phyloP scores from a whole-genome alignment of 2,888 invertebrate genomes.

The Nudaria mundana region DNA sequence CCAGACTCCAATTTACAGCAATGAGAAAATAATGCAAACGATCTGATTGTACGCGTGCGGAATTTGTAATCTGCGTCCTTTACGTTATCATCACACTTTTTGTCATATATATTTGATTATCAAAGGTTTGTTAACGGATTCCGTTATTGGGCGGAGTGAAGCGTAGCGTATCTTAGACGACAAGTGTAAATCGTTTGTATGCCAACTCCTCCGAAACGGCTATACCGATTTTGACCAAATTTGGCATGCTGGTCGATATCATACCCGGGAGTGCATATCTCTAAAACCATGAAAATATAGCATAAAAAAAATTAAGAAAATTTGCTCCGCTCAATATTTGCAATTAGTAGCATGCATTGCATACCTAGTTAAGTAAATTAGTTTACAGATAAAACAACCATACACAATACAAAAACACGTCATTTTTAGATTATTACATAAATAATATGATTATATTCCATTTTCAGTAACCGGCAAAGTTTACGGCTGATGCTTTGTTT shows the following conservation, averaged over 20 bases:
- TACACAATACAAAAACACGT: background rate
- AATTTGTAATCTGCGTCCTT: constrained; percentile 49
- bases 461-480: background rate
- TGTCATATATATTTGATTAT: constrained; percentile 21
- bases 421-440: background rate
- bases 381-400: background rate
- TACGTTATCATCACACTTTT: constrained; percentile 27
- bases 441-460: background rate
- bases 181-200: background rate
- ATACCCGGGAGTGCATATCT: too few relatives aligned
- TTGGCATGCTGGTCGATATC: background rate
- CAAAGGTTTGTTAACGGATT: constrained; percentile 31
- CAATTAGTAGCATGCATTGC: too few relatives aligned
- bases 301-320: background rate
- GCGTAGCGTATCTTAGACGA: background rate
- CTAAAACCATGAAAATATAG: too few relatives aligned
- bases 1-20: constrained; percentile 55
- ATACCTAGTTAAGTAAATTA: too few relatives aligned
- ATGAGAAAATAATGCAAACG: constrained; percentile 64
- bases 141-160: constrained; percentile 11
- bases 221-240: background rate
- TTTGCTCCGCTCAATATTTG: background rate
- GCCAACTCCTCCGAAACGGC: background rate
- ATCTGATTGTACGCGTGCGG: constrained; percentile 53
- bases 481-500: constrained; percentile 22